Evolutionary conservation across 2,888 invertebrate species (phyloP).

Genomic region (Drosophila fulvimacula): DNA sequence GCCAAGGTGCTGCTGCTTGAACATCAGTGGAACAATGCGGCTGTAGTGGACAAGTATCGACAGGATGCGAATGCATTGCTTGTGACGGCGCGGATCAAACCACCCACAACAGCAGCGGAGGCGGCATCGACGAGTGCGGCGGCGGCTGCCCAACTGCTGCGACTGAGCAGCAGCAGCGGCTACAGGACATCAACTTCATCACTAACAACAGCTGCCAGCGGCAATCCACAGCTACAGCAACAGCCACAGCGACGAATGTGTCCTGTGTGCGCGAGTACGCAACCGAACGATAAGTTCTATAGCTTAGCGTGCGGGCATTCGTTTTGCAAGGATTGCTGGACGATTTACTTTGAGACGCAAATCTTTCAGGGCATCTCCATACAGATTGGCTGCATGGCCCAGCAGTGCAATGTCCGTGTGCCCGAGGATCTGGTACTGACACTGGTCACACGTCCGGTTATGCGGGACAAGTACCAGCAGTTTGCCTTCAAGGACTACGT

Average conservation of each 20-base stretch:
- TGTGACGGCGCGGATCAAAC: conserved; percentile 87
- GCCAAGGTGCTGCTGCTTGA: conserved; percentile 96
- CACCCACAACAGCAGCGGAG: conserved; percentile 78
- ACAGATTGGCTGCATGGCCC: conserved; percentile 98
- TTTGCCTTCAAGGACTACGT: conserved; percentile 98
- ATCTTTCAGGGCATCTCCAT: conserved; percentile 92
- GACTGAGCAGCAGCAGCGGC: conserved; percentile 60
- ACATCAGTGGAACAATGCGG: conserved; percentile 94
- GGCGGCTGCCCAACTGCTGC: conserved; percentile 51
- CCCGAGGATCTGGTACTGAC: conserved; percentile 98
- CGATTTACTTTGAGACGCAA: conserved; percentile 97
- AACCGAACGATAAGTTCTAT: conserved; percentile 90
- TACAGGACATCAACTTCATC: conserved; percentile 45
- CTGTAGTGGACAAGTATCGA: conserved; percentile 92
- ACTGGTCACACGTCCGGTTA: conserved; percentile 91
- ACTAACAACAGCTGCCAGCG: conserved; percentile 9
- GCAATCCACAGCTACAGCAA: conserved; percentile 52
- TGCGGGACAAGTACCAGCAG: conserved; percentile 97
- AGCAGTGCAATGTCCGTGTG: conserved; percentile 96
- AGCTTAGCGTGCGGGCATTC: conserved; percentile 95
- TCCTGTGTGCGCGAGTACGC: conserved; percentile 91
- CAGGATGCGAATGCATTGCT: conserved; percentile 90
- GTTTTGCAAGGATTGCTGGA: conserved; percentile 99
- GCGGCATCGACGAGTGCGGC: conserved; percentile 58
- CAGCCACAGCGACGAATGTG: conserved; percentile 86